These are phyloP conservation scores for Rallus limicola DNA, from an alignment of 2,113 vertebrate species.

Conservation along the genomic window DNA sequence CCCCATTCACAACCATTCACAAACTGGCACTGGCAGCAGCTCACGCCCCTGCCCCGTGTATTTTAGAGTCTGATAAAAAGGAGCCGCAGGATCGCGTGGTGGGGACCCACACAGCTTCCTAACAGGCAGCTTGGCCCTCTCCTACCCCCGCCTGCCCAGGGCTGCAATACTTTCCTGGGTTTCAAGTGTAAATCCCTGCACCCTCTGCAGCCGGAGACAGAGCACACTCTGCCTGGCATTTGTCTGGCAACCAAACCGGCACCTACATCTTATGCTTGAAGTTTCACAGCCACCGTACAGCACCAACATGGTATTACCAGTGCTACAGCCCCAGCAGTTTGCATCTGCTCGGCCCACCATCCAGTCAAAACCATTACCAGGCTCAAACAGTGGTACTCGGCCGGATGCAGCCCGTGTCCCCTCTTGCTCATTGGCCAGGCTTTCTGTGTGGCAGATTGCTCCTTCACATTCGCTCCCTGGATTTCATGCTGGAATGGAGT, in stretches of 20 bases:
- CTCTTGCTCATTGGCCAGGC: neutral
- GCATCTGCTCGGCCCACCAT: neutral
- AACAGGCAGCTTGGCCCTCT: neutral
- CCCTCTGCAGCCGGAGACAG: neutral
- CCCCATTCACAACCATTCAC: constrained; percentile 37
- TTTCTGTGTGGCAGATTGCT: neutral
- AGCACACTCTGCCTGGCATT: neutral
- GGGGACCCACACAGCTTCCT: neutral
- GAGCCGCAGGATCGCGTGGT: neutral
- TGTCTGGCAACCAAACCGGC: fast-evolving
- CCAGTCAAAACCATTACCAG: neutral
- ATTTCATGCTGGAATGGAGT: neutral
- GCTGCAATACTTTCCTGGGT: neutral
- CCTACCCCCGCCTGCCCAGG: neutral
- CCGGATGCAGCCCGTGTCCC: neutral
- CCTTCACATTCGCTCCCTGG: neutral
- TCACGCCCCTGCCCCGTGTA: fast-evolving
- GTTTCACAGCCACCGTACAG: neutral
- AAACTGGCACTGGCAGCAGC: neutral
- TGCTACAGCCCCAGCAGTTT: neutral
- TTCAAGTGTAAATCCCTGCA: neutral
- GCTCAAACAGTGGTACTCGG: neutral
- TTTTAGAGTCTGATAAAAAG: neutral
- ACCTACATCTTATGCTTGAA: fast-evolving
- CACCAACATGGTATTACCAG: neutral